phyloP scores from a whole-genome alignment of 2,888 invertebrate species.

The Pollenia angustigena region DNA sequence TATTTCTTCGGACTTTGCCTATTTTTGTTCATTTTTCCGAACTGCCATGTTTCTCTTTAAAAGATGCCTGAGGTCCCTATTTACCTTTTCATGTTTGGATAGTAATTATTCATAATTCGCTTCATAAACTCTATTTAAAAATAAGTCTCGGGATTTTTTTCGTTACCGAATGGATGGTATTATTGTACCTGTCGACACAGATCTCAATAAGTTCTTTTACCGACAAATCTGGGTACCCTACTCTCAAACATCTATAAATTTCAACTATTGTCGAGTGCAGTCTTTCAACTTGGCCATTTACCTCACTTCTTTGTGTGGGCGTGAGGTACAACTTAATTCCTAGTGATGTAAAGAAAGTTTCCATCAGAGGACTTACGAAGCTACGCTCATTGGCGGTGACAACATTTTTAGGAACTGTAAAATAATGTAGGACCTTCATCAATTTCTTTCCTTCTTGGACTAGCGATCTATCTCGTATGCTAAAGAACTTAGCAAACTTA shows the following conservation, averaged over 20 bases:
- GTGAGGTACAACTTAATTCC: conserved; percentile 66
- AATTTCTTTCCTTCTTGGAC: conserved; percentile 69
- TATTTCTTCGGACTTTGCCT: conserved; percentile 2
- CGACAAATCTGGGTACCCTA: conserved; percentile 41
- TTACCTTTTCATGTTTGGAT: neutral
- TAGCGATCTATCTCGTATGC: neutral
- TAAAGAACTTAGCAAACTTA: conserved; percentile 63
- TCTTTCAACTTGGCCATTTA: conserved; percentile 70
- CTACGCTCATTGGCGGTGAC: conserved; percentile 70
- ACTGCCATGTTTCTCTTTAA: too few species aligned
- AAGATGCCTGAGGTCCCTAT: conserved; percentile 24
- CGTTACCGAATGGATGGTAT: conserved; percentile 69
- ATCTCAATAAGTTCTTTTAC: conserved; percentile 53
- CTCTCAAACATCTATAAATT: conserved; percentile 69
- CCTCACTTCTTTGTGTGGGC: conserved; percentile 70
- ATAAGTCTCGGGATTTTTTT: too few species aligned
- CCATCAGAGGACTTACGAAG: conserved; percentile 61
- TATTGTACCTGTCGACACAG: conserved; percentile 73
- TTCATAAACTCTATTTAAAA: too few species aligned
- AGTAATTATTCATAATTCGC: too few species aligned
- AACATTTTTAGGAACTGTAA: conserved; percentile 63
- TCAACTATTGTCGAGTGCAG: conserved; percentile 71
- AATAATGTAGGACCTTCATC: conserved; percentile 67
- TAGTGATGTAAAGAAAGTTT: conserved; percentile 25
- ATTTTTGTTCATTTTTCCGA: too few species aligned